Percentiles rank a stretch among this genome's conserved stretches.
Evolutionary conservation across 2,797 vertebrate genomes (phyloP).

Genomic region (Poecilia velifera): DNA sequence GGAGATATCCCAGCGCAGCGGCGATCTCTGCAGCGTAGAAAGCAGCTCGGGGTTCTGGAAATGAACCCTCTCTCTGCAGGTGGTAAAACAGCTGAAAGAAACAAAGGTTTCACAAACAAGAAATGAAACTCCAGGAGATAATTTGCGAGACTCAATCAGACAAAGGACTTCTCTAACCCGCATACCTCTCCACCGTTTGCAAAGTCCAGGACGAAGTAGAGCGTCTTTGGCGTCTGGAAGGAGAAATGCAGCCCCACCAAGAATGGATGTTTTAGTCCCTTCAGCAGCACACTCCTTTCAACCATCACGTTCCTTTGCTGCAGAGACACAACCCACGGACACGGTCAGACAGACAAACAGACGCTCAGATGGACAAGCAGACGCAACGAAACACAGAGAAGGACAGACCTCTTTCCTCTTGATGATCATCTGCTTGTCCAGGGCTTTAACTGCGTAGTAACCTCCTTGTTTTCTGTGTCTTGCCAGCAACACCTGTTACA

Average conservation of each 20-base stretch:
- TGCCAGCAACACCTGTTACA: constrained; percentile 79
- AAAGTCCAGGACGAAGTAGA: constrained; percentile 85
- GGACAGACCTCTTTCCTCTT: constrained; percentile 77
- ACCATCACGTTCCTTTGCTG: constrained; percentile 84
- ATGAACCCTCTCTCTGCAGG: constrained; percentile 80
- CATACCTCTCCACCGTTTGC: constrained; percentile 84
- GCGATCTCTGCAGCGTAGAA: constrained; percentile 83
- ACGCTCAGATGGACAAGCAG: neutral
- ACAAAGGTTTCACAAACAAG: constrained; percentile 1
- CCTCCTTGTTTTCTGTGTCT: constrained; percentile 72
- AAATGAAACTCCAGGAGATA: neutral
- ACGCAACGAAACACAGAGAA: neutral
- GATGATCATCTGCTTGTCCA: constrained; percentile 80
- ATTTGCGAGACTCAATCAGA: neutral
- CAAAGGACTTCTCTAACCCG: neutral
- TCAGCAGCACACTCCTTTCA: constrained; percentile 82
- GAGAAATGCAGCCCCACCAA: constrained; percentile 84
- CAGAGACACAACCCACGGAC: constrained; percentile 30
- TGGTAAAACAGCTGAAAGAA: constrained; percentile 82
- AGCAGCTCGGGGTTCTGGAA: constrained; percentile 77
- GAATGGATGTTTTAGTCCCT: constrained; percentile 83
- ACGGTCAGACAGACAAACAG: neutral
- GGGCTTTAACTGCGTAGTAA: constrained; percentile 82
- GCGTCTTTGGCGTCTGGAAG: constrained; percentile 81
- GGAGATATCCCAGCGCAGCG: constrained; percentile 82